Base-by-base conservation (phyloP, 2,797 vertebrate genomes). In the Coregonus sp. region DNA sequence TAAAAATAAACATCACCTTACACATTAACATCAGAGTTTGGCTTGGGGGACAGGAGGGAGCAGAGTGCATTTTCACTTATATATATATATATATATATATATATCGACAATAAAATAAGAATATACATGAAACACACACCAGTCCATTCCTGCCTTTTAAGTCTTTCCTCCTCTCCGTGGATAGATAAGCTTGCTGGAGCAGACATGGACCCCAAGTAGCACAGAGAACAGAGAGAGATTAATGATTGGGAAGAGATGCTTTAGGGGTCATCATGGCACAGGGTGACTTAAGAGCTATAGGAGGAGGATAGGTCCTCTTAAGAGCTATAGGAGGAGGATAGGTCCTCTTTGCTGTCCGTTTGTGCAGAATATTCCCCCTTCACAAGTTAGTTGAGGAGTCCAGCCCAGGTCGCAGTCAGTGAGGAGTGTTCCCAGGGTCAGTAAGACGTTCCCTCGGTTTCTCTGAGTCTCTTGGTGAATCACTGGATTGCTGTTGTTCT, bases 1-100 rank as follows among this genome's bases (percentile, higher is more conserved):
- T 18, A 50, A 5, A 63, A 15, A 50, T 14, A 65, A 1, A 66
- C 35, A 29, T 50, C 40, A 71, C 31, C 31, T 31, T 25, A 72
- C 29, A 65, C 31, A 73, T 56, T 63, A 29, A 52, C 20, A 1
- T 3, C 16, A 52, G n/a, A 68, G 18, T 78, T 73, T 78, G 56
- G 61, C 76, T 71, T 40, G 11, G 56, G 70, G 67, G 51, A 59
- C 33, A 20, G 14, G 52, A 56, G 75, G 33, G 5, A 25, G 37
- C 31, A 54, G 67, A 70, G 31, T 69, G 16, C 66, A 69, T 75
- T 54, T 69, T 69, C 65, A 69, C 35, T 47, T 61, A 61, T 59
- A 25, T 63, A 73, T 4, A 61, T 59, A 25, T 63, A 73, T 4
- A 61, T 59, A 25, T 63, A 73, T 4, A 25, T 25, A 51, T 59